Evolutionary conservation across 2,797 vertebrate genomes (phyloP).

Genomic region (Typhlichthys eigenmanni): DNA sequence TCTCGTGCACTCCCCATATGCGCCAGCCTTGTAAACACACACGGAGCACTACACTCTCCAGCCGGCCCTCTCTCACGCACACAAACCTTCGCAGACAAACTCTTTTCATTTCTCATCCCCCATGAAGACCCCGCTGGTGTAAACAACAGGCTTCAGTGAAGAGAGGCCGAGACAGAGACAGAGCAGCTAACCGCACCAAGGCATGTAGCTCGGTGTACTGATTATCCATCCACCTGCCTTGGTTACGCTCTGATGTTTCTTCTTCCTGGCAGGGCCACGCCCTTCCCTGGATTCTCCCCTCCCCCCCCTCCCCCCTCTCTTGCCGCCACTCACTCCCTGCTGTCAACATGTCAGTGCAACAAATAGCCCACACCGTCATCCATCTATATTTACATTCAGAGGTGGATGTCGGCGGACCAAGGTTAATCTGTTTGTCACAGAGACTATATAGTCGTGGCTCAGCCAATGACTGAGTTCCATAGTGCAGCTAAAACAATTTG

Average conservation of each 20-base stretch:
- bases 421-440: slow-evolving; percentile 30
- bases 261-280: slow-evolving; percentile 31
- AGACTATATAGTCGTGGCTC: no score
- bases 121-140: slow-evolving; percentile 53
- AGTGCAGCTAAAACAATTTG: no score
- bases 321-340: not conserved
- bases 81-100: slow-evolving; percentile 47
- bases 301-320: not conserved
- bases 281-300: slow-evolving; percentile 6
- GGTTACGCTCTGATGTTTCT: slow-evolving; percentile 38
- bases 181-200: slow-evolving; percentile 4
- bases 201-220: slow-evolving; percentile 39
- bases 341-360: slow-evolving; percentile 40
- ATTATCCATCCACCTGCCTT: slow-evolving; percentile 43
- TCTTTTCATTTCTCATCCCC: slow-evolving; percentile 66
- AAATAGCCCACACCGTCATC: slow-evolving; percentile 50
- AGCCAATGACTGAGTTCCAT: no score
- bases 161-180: slow-evolving; percentile 37
- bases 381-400: slow-evolving; percentile 29
- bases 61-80: not conserved
- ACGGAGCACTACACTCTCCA: slow-evolving; percentile 3
- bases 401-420: slow-evolving; percentile 41
- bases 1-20: slow-evolving; percentile 5
- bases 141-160: slow-evolving; percentile 63
- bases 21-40: not conserved